A percentile compares a stretch with the other conserved stretches of the same genome.
Conservation (phyloP, 2,113 vertebrate genomes). For the Silurus asotus region DNA sequence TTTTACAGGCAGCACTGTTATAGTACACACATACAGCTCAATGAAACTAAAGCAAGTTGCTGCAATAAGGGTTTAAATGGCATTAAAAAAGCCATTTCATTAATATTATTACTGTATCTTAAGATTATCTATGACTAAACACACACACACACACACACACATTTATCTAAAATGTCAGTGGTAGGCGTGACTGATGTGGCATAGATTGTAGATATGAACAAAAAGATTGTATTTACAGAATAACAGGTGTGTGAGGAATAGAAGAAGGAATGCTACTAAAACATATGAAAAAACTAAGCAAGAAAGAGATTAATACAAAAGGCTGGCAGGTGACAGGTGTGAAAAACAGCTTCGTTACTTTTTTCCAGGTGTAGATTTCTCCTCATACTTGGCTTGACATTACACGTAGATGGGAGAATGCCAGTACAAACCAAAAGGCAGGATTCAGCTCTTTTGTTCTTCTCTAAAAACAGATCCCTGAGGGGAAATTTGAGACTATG, state of each 20-base stretch:
- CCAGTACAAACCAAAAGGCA: conserved; percentile 32
- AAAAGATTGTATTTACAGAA: conserved; percentile 28
- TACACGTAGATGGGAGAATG: conserved; percentile 4
- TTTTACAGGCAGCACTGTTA: conserved; percentile 37
- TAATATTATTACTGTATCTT: not conserved
- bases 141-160: not conserved
- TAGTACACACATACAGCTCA: conserved; percentile 11
- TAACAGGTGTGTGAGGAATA: conserved; percentile 15
- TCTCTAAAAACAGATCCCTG: conserved; percentile 14
- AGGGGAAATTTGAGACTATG: conserved; percentile 27
- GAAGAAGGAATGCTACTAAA: not conserved
- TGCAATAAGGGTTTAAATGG: not conserved
- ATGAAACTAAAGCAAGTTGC: not conserved
- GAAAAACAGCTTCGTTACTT: conserved; percentile 16
- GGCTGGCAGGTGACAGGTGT: conserved; percentile 3
- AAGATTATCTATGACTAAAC: not conserved
- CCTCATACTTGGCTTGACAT: conserved; percentile 27
- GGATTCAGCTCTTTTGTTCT: conserved; percentile 28
- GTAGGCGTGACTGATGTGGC: conserved; percentile 31
- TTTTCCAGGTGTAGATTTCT: conserved; percentile 15
- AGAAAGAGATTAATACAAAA: not conserved
- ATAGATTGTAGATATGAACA: conserved; percentile 52
- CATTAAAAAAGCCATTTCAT: not conserved
- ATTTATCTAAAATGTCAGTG: conserved; percentile 45
- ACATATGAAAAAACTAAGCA: not conserved